Evolutionary conservation across 2,113 vertebrate genomes (phyloP).

Genomic region (Sakesphorus luctuosus): DNA sequence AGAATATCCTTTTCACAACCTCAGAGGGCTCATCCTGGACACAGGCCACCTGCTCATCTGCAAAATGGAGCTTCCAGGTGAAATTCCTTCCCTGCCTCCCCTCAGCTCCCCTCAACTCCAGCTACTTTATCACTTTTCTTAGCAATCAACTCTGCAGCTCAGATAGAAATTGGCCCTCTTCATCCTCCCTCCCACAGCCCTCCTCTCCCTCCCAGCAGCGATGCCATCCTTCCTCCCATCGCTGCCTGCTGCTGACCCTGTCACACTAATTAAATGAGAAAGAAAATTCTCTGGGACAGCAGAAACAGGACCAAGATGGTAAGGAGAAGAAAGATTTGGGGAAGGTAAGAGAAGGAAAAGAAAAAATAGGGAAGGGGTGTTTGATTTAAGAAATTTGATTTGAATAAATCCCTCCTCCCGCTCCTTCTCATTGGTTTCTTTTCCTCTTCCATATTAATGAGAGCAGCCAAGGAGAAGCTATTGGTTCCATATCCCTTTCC

Average conservation of each 20-base stretch:
- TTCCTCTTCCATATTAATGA: constrained; percentile 15
- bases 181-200: not conserved
- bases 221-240: not conserved
- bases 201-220: not conserved
- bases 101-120: not conserved
- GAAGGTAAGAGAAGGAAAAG: not conserved
- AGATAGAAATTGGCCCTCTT: not conserved
- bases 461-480: not conserved
- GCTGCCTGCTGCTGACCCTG: not conserved
- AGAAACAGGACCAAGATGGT: not conserved
- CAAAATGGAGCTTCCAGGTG: not conserved
- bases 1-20: not conserved
- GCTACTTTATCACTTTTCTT: not conserved
- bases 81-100: not conserved
- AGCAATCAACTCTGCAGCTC: not conserved
- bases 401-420: constrained; percentile 38
- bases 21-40: not conserved
- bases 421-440: constrained; percentile 36
- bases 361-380: rapidly evolving
- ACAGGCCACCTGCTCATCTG: not conserved
- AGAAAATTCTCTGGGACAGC: not conserved
- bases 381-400: constrained; percentile 21
- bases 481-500: not conserved
- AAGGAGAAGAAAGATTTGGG: not conserved
- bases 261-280: not conserved